Conservation (phyloP, 2,888 invertebrate genomes). For the Harpalus rufipes region DNA sequence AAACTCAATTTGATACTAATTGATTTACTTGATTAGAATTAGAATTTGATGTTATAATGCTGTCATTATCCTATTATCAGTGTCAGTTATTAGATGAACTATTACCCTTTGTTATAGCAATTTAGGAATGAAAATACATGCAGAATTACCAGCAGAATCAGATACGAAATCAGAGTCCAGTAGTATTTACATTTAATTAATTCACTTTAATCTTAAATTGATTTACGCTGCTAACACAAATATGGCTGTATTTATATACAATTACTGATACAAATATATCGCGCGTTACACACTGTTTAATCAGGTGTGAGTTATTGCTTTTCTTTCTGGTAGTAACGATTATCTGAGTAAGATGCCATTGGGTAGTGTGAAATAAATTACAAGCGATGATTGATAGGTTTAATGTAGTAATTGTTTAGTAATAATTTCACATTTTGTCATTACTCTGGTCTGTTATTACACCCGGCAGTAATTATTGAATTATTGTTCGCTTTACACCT, state of each 20-base stretch:
- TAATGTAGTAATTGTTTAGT: background rate
- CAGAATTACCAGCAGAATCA: background rate
- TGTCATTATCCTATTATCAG: too few relatives aligned
- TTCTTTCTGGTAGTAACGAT: background rate
- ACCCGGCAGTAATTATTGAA: background rate
- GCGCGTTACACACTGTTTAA: slow-evolving; percentile 1
- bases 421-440: background rate
- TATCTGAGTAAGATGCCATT: background rate
- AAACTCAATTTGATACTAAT: too few relatives aligned
- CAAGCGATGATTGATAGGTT: slow-evolving; percentile 14
- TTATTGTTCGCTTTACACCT: background rate
- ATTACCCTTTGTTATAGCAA: background rate
- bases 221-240: slow-evolving; percentile 28
- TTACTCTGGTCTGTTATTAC: background rate
- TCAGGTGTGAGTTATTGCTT: slow-evolving; percentile 29
- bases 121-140: background rate
- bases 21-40: too few relatives aligned
- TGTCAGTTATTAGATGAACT: background rate
- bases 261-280: slow-evolving; percentile 47
- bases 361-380: slow-evolving; percentile 3
- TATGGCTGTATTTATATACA: slow-evolving; percentile 50
- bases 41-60: too few relatives aligned
- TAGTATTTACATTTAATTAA: slow-evolving; percentile 38
- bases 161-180: background rate
- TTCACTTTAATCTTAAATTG: slow-evolving; percentile 33